Percentiles rank a stretch among this genome's conserved stretches.
phyloP scores from a whole-genome alignment of 1,140 invertebrate species.

The Nixonia krombeini region DNA sequence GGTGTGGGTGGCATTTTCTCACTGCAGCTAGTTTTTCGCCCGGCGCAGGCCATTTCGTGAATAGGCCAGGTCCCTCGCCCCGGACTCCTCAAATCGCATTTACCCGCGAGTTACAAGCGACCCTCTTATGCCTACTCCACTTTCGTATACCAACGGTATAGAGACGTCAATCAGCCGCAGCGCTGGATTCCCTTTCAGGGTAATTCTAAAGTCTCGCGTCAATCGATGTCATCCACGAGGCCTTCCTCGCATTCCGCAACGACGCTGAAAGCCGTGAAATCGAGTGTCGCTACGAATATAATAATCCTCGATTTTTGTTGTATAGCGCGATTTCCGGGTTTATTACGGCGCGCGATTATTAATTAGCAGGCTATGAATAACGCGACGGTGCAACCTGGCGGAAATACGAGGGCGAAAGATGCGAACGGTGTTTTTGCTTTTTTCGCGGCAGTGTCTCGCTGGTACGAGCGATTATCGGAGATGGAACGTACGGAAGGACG shows the following conservation, averaged over 20 bases:
- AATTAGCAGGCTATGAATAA: too few species aligned
- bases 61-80: background rate
- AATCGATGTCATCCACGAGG: slow-evolving; percentile 53
- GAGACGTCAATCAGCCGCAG: slow-evolving; percentile 61
- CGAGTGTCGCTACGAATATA: slow-evolving; percentile 5
- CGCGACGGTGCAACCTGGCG: too few species aligned
- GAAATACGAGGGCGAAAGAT: too few species aligned
- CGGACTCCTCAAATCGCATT: slow-evolving; percentile 59
- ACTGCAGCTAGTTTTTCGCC: slow-evolving; percentile 45
- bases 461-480: slow-evolving; percentile 62
- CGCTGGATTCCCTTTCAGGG: slow-evolving; percentile 59
- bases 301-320: too few species aligned
- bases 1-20: slow-evolving; percentile 62
- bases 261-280: slow-evolving; percentile 13
- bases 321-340: too few species aligned
- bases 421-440: too few species aligned
- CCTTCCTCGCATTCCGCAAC: too few species aligned
- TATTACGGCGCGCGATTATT: too few species aligned
- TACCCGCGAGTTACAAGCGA: slow-evolving; percentile 65
- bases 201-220: slow-evolving; percentile 63
- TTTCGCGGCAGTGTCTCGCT: slow-evolving; percentile 9
- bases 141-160: slow-evolving; percentile 59
- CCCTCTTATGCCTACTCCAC: slow-evolving; percentile 63
- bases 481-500: slow-evolving; percentile 58
- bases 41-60: slow-evolving; percentile 11